Evolutionary conservation across 2,113 vertebrate species (phyloP).

Genomic region (Arenaria interpres): DNA sequence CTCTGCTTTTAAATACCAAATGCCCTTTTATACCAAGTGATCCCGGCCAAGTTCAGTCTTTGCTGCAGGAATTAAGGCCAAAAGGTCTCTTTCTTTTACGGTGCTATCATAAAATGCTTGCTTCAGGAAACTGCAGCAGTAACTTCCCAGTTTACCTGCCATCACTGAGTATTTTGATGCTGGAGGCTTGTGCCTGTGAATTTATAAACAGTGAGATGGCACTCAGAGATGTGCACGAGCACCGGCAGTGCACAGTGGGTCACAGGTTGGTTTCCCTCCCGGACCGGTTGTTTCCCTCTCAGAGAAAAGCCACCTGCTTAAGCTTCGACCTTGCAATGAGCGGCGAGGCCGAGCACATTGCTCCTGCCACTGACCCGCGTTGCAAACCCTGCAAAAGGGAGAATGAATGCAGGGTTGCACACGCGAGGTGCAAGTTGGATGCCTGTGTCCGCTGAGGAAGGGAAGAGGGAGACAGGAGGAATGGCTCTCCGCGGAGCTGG

Average conservation of each 20-base stretch:
- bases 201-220: background rate
- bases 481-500: background rate
- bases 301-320: background rate
- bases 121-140: background rate
- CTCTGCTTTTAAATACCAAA: background rate
- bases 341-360: background rate
- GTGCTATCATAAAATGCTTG: background rate
- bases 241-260: background rate
- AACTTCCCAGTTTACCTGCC: background rate
- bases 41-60: background rate
- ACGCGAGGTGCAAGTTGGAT: fast-evolving
- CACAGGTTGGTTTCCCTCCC: background rate
- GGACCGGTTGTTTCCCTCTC: background rate
- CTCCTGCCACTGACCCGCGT: background rate
- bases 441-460: background rate
- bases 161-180: background rate
- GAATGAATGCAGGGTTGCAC: background rate
- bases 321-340: background rate
- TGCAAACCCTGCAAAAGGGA: background rate
- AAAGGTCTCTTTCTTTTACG: background rate
- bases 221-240: background rate
- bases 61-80: background rate
- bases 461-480: background rate
- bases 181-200: background rate
- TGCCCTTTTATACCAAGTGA: background rate